These are phyloP conservation scores for Sesamia nonagrioides DNA, from an alignment of 1,140 invertebrate genomes.

Conservation along the genomic window DNA sequence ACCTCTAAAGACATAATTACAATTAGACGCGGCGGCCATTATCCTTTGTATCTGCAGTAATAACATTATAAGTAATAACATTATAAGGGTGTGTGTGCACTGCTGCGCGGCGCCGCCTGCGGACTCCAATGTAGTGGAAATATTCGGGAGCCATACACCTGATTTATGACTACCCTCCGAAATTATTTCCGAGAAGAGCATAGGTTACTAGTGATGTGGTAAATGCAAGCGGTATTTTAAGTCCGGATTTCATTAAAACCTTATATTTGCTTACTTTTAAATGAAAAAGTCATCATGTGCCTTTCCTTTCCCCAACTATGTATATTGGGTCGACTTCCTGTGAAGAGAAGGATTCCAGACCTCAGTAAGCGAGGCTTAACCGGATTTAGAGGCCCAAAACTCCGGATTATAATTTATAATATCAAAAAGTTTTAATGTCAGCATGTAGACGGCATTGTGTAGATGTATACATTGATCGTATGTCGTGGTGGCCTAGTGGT, in stretches of 20 bases:
- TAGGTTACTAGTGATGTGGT: slow-evolving; percentile 30
- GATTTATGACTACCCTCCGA: slow-evolving; percentile 22
- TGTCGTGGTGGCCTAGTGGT: no score
- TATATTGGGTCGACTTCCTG: no score
- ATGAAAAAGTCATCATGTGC: not conserved
- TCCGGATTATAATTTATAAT: no score
- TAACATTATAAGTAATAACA: slow-evolving; percentile 25
- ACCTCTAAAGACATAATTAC: not conserved
- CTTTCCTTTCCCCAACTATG: no score
- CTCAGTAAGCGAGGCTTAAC: no score
- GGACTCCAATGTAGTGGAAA: not conserved
- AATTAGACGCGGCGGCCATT: slow-evolving; percentile 15
- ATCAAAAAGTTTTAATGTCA: no score
- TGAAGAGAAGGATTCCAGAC: no score
- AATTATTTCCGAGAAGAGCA: slow-evolving; percentile 26
- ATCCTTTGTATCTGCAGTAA: slow-evolving; percentile 6
- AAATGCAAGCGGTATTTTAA: not conserved
- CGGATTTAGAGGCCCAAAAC: no score
- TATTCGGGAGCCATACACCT: slow-evolving; percentile 22
- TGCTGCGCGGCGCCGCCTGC: not conserved
- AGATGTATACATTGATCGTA: no score
- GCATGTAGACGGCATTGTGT: no score
- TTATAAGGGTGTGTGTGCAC: slow-evolving; percentile 8
- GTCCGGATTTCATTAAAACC: not conserved
- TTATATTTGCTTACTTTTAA: no score